Evolutionary conservation across 1,140 invertebrate species (phyloP).

Genomic region (Bicyclus anynana): DNA sequence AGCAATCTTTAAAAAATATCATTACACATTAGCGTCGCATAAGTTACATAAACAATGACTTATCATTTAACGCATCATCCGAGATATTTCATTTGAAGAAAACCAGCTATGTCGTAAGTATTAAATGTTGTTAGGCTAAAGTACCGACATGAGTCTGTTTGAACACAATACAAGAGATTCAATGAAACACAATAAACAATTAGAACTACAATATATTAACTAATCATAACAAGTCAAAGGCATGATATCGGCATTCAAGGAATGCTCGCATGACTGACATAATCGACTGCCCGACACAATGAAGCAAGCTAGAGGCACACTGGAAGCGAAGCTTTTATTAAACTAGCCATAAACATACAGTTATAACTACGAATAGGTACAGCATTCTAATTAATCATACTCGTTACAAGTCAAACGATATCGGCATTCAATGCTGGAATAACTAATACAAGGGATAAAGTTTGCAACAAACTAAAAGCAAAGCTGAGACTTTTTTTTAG

Average conservation of each 20-base stretch:
- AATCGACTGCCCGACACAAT: constrained; percentile 21
- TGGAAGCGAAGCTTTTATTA: not conserved
- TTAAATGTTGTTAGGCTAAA: not conserved
- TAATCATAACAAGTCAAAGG: constrained; percentile 29
- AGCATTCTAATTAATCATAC: too few species aligned
- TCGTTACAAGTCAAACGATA: too few species aligned
- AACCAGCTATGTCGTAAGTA: not conserved
- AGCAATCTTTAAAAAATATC: too few species aligned
- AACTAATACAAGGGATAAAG: too few species aligned
- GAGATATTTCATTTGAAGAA: not conserved
- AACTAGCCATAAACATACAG: not conserved
- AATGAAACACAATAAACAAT: constrained; percentile 20
- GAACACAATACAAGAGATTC: constrained; percentile 2
- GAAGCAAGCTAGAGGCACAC: not conserved
- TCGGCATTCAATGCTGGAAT: too few species aligned
- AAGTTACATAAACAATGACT: too few species aligned
- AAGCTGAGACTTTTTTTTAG: too few species aligned
- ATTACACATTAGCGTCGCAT: too few species aligned
- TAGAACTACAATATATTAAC: constrained; percentile 25
- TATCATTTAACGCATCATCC: too few species aligned
- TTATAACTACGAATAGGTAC: too few species aligned
- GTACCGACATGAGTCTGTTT: not conserved
- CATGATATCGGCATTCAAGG: constrained; percentile 28
- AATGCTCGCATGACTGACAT: constrained; percentile 34
- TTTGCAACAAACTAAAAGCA: too few species aligned